Evolutionary conservation across 2,797 vertebrate genomes (phyloP).

Genomic region (Diceros bicornis): DNA sequence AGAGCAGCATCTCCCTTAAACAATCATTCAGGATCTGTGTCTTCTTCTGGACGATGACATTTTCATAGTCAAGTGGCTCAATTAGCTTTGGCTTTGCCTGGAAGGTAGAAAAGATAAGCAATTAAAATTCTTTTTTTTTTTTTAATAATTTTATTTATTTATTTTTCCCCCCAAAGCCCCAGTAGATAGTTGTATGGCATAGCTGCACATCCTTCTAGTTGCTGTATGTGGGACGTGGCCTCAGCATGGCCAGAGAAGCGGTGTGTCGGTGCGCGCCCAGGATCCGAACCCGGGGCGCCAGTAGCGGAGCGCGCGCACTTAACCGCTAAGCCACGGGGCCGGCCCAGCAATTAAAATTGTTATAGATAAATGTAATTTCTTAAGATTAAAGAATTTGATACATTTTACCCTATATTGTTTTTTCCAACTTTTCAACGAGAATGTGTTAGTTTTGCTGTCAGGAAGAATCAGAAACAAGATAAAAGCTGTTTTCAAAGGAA

Average conservation of each 20-base stretch:
- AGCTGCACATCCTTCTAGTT: too few species aligned
- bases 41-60: constrained; percentile 96
- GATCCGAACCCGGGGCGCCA: too few species aligned
- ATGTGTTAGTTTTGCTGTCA: neutral
- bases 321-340: too few species aligned
- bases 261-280: too few species aligned
- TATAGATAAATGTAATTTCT: neutral
- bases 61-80: constrained; percentile 98
- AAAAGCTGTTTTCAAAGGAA: constrained; percentile 47
- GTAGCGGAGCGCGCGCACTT: too few species aligned
- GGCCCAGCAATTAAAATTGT: neutral
- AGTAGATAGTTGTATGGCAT: too few species aligned
- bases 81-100: constrained; percentile 97
- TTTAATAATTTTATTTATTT: too few species aligned
- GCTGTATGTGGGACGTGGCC: too few species aligned
- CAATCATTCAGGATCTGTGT: constrained; percentile 97
- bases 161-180: too few species aligned
- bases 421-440: constrained; percentile 6
- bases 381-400: neutral
- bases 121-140: neutral
- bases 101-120: constrained; percentile 70
- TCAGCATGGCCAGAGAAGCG: too few species aligned
- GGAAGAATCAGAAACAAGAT: constrained; percentile 22
- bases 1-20: constrained; percentile 97
- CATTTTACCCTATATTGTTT: neutral